Percentiles rank a stretch among this genome's conserved stretches.
Evolutionary conservation across 2,797 vertebrate genomes (phyloP).

Genomic region (Brachymystax lenok): DNA sequence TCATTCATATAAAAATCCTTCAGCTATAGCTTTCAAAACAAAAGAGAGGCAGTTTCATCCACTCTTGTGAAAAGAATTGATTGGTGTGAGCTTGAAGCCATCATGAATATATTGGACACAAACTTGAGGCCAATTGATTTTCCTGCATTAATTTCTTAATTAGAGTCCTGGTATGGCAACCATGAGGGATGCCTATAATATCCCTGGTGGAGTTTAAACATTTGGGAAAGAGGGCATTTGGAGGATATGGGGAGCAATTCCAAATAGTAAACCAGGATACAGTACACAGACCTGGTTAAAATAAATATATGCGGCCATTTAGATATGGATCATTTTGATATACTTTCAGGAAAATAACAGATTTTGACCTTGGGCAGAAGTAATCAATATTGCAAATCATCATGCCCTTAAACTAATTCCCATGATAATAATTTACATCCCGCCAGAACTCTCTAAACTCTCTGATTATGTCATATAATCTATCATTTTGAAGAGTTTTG

Average conservation of each 20-base stretch:
- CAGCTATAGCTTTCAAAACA: slow-evolving; percentile 67
- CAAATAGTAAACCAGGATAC: not conserved
- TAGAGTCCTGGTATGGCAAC: slow-evolving; percentile 64
- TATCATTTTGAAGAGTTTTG: slow-evolving; percentile 20
- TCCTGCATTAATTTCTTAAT: slow-evolving; percentile 80
- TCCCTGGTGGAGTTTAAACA: slow-evolving; percentile 35
- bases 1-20: slow-evolving; percentile 71
- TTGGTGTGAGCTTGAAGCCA: slow-evolving; percentile 69
- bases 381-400: slow-evolving; percentile 65
- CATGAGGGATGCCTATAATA: slow-evolving; percentile 57
- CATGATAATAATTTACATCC: slow-evolving; percentile 38
- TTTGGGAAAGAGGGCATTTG: not conserved
- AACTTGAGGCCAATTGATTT: slow-evolving; percentile 79
- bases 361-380: slow-evolving; percentile 46
- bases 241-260: not conserved
- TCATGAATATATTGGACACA: slow-evolving; percentile 66
- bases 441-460: not conserved
- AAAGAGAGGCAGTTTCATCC: slow-evolving; percentile 58
- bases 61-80: slow-evolving; percentile 73
- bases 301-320: slow-evolving; percentile 37
- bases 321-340: slow-evolving; percentile 57
- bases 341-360: slow-evolving; percentile 53
- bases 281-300: not conserved
- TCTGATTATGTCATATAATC: not conserved
- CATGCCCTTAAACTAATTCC: slow-evolving; percentile 60